Evolutionary conservation across 2,797 vertebrate species (phyloP).

Genomic region (Coccyzus lansbergi): DNA sequence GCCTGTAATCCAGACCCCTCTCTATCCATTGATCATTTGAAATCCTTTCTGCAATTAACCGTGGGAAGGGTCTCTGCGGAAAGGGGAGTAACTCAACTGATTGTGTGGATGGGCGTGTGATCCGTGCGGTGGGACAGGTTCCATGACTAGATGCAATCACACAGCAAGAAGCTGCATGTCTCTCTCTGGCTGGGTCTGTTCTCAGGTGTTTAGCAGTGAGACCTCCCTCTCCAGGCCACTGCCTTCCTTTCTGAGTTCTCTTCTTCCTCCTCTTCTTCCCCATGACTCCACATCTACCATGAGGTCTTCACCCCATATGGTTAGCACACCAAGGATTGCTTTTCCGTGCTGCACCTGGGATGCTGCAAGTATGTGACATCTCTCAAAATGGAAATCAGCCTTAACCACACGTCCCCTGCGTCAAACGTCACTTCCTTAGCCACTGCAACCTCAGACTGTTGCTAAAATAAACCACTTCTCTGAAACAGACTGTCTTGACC

Average conservation of each 20-base stretch:
- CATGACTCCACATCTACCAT: accelerated
- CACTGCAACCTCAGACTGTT: no score
- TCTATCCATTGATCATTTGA: neutral
- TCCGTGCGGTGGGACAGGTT: accelerated
- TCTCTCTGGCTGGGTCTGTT: accelerated
- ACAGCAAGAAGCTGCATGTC: accelerated
- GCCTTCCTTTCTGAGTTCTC: neutral
- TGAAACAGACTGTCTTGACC: no score
- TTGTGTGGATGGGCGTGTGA: accelerated
- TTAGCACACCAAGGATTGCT: neutral
- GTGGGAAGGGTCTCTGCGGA: neutral
- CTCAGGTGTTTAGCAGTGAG: accelerated
- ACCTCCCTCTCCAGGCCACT: neutral
- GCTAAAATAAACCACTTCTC: no score
- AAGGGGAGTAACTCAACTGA: neutral
- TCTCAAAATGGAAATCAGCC: no score
- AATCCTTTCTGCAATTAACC: neutral
- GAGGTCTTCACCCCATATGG: neutral
- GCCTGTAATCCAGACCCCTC: no score
- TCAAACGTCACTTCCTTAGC: no score
- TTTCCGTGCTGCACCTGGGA: neutral
- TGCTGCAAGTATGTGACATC: no score
- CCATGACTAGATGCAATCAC: neutral
- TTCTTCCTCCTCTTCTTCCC: no score
- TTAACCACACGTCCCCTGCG: no score